Evolutionary conservation across 2,113 vertebrate genomes (phyloP), one percentile per base, ranked within the genome.

Genomic region (Prolemur simus): DNA sequence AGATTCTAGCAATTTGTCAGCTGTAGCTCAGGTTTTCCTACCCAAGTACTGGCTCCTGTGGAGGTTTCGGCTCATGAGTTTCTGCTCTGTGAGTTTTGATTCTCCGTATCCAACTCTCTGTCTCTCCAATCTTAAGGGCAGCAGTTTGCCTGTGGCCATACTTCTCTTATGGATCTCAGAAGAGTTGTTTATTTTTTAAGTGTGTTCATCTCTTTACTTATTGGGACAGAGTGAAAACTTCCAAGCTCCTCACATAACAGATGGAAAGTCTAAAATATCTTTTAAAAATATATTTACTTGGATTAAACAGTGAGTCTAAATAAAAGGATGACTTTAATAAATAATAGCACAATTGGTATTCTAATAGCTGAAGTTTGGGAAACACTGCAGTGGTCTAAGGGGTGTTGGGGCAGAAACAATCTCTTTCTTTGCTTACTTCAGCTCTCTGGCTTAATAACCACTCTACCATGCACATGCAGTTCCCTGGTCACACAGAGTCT

Each of bases 31-130:
- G 29, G 5, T 49, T 90, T 84, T 83, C 8, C 49, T 69, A 4
- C 42, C 34, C 37, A 27, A 0, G 3, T 6, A 17, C 21, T 17
- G 2, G 54, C 34, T 80, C 9, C 77, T 0, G 0, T 13, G 13
- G 58, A 88, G 6, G 34, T 34, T 58, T 32, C 20, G 3, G 42
- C n/a, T n/a, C 21, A 6, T 10, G 20, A 3, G 17, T 47, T 74
- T 63, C 85, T 63, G 68, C 27, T 39, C 27, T 2, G 54, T 37
- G 49, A 34, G 20, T 54, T 78, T 27, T 42, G 45, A 58, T n/a
- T 71, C 17, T 58, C 39, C 34, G 3, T 56, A 20, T 27, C 45
- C 42, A 0, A 15, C 39, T 45, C 3, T 52, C 8, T 66, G 8
- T 34, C 23, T 73, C n/a, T 32, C n/a, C 34, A 63, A 4, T 14